These are phyloP conservation scores for chimpanzee (Pan troglodytes) DNA, from an alignment of 2,113 vertebrate species.

Conservation along the genomic window NHGRI_mPanTro3-v2.1_pri NC_072413.2:66068001-66068500, in stretches of 20 bases:
- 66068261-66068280: not conserved
- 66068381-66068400: not conserved
- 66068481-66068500: too few species aligned
- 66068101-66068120: not conserved
- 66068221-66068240: not conserved
- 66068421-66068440: not conserved
- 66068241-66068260: not conserved
- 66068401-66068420: not conserved
- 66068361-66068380: not conserved
- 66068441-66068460: not conserved
- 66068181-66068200: not conserved
- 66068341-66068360: not conserved
- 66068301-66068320: not conserved
- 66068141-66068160: not conserved
- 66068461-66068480: too few species aligned
- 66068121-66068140: not conserved
- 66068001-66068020: conserved; percentile 7
- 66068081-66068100: not conserved
- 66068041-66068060: not conserved
- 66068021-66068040: not conserved
- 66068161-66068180: not conserved
- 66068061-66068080: not conserved
- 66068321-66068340: not conserved
- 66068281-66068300: not conserved
- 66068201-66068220: not conserved